Evolutionary conservation across 2,797 vertebrate species (phyloP), one percentile per base, ranked within the genome.

Genomic region (Erethizon dorsatum): DNA sequence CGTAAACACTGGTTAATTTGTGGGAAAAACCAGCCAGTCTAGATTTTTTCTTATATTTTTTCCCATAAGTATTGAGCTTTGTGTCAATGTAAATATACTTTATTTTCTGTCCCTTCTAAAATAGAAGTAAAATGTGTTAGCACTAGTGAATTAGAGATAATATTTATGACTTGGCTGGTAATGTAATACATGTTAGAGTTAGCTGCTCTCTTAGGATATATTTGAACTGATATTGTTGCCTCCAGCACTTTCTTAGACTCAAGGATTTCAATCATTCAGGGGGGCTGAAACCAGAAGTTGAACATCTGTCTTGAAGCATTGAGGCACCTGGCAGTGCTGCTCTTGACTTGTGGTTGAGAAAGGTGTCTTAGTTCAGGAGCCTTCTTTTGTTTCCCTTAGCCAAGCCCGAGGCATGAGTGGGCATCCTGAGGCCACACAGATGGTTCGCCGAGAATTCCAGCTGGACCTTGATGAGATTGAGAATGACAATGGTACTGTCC

Each of bases 381-480:
- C 2, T 91, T 65, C 95, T 52, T 97, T 96, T 98, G 97, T 83
- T 98, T 98, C 93, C 96, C 95, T 2, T 98, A 99, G 99, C 97
- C 99, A 99, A 99, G 99, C 99, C 47, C 99, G 99, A 67, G 98
- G 98, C 80, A 99, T 99, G 99, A 99, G 99, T 45, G 98, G 98
- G 59, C 99, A 99, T 96, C 98, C 99, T 4, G 99, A 99, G 57
- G 98, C 99, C 90, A 83, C 99, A 0, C 99, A 99, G 7, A 98
- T 99, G 33, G 99, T 99, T 96, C 99, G 99, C 18, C 99, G 99
- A 91, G 99, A 99, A 98, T 99, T 99, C 98, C 99, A 99, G 98
- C 98, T 99, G 96, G 99, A 99, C 98, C 98, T 99, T 96, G 99
- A 99, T 98, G 99, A 99, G 98, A 99, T 99, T 45, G 99, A 99